phyloP scores from a whole-genome alignment of 1,140 invertebrate genomes.

The Trichoplusia ni region DNA sequence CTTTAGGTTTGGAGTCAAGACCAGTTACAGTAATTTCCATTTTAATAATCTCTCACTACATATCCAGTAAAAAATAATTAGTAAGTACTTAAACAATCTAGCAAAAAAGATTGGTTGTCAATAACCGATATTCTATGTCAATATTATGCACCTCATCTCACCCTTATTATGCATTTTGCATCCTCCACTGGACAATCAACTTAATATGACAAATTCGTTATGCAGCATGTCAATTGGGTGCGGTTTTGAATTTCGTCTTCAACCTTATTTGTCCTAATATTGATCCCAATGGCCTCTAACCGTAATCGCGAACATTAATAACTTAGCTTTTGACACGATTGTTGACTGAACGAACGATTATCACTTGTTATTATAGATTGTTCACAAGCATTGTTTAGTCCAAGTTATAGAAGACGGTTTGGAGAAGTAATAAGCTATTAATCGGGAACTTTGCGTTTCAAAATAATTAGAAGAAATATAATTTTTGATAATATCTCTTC shows the following conservation, averaged over 20 bases:
- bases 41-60: too few species aligned
- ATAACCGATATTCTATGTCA: not conserved
- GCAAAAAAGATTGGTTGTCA: too few species aligned
- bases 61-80: too few species aligned
- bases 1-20: too few species aligned
- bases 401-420: conserved; percentile 45
- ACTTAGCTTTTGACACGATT: conserved; percentile 63
- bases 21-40: too few species aligned
- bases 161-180: not conserved
- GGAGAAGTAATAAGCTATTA: not conserved
- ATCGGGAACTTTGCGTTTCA: too few species aligned
- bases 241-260: conserved; percentile 59
- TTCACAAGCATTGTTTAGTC: conserved; percentile 34
- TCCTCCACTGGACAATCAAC: conserved; percentile 31
- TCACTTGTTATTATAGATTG: conserved; percentile 64
- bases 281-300: conserved; percentile 55
- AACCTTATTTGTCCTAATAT: too few species aligned
- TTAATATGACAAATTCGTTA: conserved; percentile 71
- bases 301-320: conserved; percentile 66
- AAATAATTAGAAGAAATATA: too few species aligned
- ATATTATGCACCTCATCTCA: not conserved
- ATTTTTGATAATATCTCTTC: too few species aligned
- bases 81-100: too few species aligned
- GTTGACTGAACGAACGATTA: conserved; percentile 51
- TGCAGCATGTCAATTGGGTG: conserved; percentile 50